Base-by-base conservation (phyloP, 2,888 invertebrate species). In the Archips xylosteana region DNA sequence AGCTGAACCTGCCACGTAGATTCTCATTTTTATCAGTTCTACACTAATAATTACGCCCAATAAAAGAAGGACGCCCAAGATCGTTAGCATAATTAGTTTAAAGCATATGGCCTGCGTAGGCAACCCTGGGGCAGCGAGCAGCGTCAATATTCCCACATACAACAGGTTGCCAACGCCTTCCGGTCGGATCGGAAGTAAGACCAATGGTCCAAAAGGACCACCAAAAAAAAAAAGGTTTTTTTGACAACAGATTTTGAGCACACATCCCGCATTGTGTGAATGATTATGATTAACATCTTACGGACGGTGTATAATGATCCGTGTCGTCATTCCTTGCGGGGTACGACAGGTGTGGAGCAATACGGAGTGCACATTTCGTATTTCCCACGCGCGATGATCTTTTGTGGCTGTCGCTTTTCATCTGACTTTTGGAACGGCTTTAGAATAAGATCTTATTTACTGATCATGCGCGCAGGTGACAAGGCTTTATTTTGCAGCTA, bases 181-280 rank as follows among this genome's bases (percentile, higher is more conserved):
- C 93, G 92, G 92, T 90, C 91, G 94, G 94, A 94, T 90, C 92
- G 94, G 94, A 94, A 94, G 94, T 93, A 85, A 83, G 87, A 88
- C 89, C 87, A 89, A 88, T 91, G 90, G 92, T 91, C 89, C 88
- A 89, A 89, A 23, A 23, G 23, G 87, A 82, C 75, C 77, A 69
- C 73, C 74, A 84, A 85, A 85, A 86, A 88, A 88, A 85, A 86
- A 88, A 87, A 85, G 81, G 80, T 76, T 81, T 82, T 88, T 68
- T 74, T 45, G 34, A 70, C 85, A 89, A 89, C 89, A 87, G 85
- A 87, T 86, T 81, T 83, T 80, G 82, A 86, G 84, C 86, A 85
- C 91, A 90, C 89, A 92, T 92, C 86, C 85, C 84, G 79, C 78
- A 79, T 75, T 76, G 78, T 78, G 73, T 76, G 80, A 79, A 81